A percentile compares a stretch with the other conserved stretches of the same genome.
These are phyloP conservation scores for Halesus radiatus DNA, from an alignment of 1,140 invertebrate species.

Conservation along the genomic window DNA sequence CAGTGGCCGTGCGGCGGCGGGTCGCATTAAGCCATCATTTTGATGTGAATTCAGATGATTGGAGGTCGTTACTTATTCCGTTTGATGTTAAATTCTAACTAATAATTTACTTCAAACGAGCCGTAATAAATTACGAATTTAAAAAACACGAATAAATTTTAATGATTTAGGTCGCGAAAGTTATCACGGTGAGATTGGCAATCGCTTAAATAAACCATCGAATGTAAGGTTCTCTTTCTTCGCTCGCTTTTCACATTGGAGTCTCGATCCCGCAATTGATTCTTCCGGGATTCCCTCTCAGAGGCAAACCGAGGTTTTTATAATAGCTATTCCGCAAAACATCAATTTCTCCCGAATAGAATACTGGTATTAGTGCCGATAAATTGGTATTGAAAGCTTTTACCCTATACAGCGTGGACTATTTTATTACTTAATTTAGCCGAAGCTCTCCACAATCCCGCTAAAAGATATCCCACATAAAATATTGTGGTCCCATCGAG, in stretches of 20 bases:
- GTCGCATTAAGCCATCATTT: constrained; percentile 31
- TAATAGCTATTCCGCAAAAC: constrained; percentile 23
- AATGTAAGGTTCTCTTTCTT: constrained; percentile 12
- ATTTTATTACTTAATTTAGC: constrained; percentile 39
- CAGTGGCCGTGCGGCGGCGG: not conserved
- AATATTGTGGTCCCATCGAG: constrained; percentile 21
- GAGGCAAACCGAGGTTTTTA: not conserved
- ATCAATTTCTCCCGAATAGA: constrained; percentile 28
- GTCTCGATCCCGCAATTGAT: constrained; percentile 32
- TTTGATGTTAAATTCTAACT: constrained; percentile 16
- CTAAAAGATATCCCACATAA: constrained; percentile 34
- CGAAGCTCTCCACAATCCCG: constrained; percentile 23
- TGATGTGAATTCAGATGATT: constrained; percentile 32
- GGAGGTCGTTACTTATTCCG: constrained; percentile 23
- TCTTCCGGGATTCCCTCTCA: constrained; percentile 2
- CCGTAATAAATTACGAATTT: constrained; percentile 12
- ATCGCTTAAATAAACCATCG: constrained; percentile 10
- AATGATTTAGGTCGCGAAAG: not conserved
- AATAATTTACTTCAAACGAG: not conserved
- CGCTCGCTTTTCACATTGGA: not conserved
- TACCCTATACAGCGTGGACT: constrained; percentile 22
- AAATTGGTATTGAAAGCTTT: constrained; percentile 38
- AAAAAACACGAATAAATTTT: constrained; percentile 14
- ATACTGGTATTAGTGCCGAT: constrained; percentile 26
- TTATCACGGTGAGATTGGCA: constrained; percentile 8